A percentile compares a stretch with the other conserved stretches of the same genome.
Conservation (phyloP, 2,113 vertebrate species). For the Choloepus hoffmanni region DNA sequence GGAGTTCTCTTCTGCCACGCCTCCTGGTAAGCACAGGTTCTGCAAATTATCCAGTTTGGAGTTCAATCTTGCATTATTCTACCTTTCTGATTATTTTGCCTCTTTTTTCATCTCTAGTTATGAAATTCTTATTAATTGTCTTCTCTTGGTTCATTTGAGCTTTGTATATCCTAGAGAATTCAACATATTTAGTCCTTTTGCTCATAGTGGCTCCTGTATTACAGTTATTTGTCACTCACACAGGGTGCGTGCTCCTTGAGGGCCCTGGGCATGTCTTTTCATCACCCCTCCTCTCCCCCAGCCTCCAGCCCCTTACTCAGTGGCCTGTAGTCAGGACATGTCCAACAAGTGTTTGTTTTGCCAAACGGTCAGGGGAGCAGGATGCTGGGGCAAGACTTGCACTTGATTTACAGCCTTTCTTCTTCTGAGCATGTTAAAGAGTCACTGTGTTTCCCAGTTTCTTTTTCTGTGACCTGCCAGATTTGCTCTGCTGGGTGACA, state of each 20-base stretch:
- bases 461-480: not conserved
- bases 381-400: not conserved
- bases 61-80: not conserved
- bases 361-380: not conserved
- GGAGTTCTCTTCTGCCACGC: conserved; percentile 84
- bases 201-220: not conserved
- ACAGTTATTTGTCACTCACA: not conserved
- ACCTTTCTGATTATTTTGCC: not conserved
- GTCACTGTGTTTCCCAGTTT: not conserved
- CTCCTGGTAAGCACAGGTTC: conserved; percentile 86
- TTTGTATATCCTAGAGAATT: conserved; percentile 33
- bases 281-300: not conserved
- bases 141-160: not conserved
- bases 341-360: not conserved
- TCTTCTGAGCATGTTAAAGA: not conserved
- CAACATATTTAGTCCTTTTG: not conserved
- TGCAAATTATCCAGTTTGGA: not conserved
- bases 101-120: not conserved
- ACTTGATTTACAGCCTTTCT: not conserved
- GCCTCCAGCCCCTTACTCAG: not conserved
- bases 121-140: not conserved
- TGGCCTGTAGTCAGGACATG: not conserved
- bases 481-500: not conserved
- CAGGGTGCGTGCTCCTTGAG: not conserved
- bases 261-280: not conserved